Evolutionary conservation across 1,140 invertebrate genomes (phyloP).

Genomic region (Hermetia illucens): DNA sequence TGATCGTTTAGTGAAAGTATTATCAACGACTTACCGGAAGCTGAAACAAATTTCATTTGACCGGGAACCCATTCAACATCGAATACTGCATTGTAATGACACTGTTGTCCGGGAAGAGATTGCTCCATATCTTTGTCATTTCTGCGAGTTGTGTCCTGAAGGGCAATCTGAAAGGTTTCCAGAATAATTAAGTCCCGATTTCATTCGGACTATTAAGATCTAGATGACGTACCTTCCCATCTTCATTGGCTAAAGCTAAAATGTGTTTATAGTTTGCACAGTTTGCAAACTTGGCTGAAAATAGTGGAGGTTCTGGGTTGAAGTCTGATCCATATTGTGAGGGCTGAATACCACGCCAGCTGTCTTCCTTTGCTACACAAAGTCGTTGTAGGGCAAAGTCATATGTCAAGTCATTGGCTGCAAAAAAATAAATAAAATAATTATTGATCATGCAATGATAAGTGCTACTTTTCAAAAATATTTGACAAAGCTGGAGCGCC

Average conservation of each 20-base stretch:
- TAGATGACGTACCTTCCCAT: conserved; percentile 45
- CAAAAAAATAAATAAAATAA: conserved; percentile 5
- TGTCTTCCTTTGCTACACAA: conserved; percentile 30
- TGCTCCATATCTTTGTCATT: conserved; percentile 25
- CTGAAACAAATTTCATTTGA: conserved; percentile 62
- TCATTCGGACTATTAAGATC: background rate
- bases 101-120: conserved; percentile 36
- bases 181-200: background rate
- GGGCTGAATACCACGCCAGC: conserved; percentile 36
- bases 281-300: conserved; percentile 48
- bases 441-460: too few relatives aligned
- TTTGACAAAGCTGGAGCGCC: too few relatives aligned
- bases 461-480: too few relatives aligned
- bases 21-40: conserved; percentile 35
- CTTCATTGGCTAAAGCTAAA: conserved; percentile 69
- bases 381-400: conserved; percentile 23
- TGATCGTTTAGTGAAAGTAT: too few relatives aligned
- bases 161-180: conserved; percentile 14
- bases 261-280: conserved; percentile 46
- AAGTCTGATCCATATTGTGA: conserved; percentile 28
- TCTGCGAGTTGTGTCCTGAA: conserved; percentile 27
- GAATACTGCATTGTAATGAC: conserved; percentile 78
- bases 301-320: conserved; percentile 43
- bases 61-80: conserved; percentile 72
- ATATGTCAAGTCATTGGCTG: conserved; percentile 19